These are phyloP conservation scores for Aporrectodea caliginosa DNA, from an alignment of 1,140 invertebrate species.

Conservation along the genomic window DNA sequence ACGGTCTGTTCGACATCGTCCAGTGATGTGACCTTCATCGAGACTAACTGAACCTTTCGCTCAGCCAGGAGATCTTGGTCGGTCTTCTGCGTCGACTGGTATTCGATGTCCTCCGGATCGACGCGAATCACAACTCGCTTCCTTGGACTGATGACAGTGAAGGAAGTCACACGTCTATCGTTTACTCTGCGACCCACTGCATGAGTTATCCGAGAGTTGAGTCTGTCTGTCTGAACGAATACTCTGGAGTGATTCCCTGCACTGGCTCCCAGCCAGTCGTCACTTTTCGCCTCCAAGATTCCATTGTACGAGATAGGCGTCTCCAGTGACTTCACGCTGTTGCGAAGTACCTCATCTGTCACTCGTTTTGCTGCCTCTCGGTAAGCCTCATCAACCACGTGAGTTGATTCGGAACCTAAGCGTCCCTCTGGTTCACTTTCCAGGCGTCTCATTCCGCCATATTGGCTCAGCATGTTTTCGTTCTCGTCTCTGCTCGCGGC, in stretches of 20 bases:
- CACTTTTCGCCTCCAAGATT: not conserved
- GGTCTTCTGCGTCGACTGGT: not conserved
- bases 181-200: no score
- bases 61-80: no score
- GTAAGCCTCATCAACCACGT: not conserved
- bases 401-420: not conserved
- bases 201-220: not conserved
- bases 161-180: not conserved
- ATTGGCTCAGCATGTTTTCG: not conserved
- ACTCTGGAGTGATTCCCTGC: not conserved
- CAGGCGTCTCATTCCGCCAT: not conserved
- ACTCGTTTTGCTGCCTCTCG: not conserved
- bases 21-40: no score
- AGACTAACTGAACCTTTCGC: no score
- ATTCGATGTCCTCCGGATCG: not conserved
- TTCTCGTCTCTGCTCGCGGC: not conserved
- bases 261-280: not conserved
- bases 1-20: not conserved
- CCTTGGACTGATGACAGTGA: not conserved
- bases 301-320: not conserved
- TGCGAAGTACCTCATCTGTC: not conserved
- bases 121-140: not conserved
- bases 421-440: not conserved
- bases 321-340: not conserved
- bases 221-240: not conserved